Conservation (phyloP, 2,113 vertebrate species). For the Abramis brama region DNA sequence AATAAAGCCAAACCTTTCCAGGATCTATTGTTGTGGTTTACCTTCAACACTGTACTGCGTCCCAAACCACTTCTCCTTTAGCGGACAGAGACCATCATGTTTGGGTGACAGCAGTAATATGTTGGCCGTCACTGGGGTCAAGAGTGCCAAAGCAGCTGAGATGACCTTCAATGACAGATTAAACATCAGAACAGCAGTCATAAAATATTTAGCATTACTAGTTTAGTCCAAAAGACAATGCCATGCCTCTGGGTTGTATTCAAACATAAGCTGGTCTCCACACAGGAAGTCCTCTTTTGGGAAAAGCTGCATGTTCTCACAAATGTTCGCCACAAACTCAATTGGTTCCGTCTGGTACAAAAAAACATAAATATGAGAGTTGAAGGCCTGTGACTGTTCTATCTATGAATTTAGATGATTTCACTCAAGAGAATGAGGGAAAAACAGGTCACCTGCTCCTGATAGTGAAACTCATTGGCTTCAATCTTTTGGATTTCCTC, state of each 20-base stretch:
- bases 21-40: conserved; percentile 53
- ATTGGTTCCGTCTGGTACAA: conserved; percentile 89
- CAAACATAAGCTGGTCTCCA: conserved; percentile 95
- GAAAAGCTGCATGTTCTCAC: conserved; percentile 97
- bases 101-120: conserved; percentile 91
- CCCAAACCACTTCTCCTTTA: conserved; percentile 94
- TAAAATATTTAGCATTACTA: not conserved
- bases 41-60: conserved; percentile 94
- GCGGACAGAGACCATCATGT: conserved; percentile 89
- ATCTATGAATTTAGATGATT: not conserved
- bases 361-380: not conserved
- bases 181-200: conserved; percentile 36
- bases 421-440: not conserved
- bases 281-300: conserved; percentile 91
- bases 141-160: conserved; percentile 82
- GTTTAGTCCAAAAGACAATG: not conserved
- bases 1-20: not conserved
- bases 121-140: conserved; percentile 90
- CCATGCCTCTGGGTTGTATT: conserved; percentile 85
- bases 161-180: conserved; percentile 80
- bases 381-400: not conserved
- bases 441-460: conserved; percentile 85
- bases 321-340: conserved; percentile 92
- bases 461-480: conserved; percentile 94
- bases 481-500: conserved; percentile 98